These are phyloP conservation scores for Cyclura pinguis DNA, from an alignment of 2,797 vertebrate species.

Conservation along the genomic window DNA sequence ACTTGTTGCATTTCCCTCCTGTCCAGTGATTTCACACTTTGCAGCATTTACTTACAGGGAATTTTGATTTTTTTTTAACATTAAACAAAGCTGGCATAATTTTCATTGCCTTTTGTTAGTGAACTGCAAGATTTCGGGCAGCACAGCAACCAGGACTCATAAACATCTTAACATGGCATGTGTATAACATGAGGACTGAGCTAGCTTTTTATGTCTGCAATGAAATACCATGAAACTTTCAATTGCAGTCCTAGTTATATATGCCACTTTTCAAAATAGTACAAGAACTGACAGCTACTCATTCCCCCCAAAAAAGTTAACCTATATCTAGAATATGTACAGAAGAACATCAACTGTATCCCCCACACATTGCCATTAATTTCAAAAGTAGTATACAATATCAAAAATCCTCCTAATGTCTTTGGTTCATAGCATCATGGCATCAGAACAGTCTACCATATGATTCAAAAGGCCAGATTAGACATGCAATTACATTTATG, in stretches of 20 bases:
- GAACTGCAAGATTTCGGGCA: not conserved
- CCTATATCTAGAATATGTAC: no score
- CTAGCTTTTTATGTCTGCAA: not conserved
- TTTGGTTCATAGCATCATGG: constrained; percentile 40
- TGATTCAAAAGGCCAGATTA: constrained; percentile 28
- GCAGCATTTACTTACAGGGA: not conserved
- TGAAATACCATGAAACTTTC: not conserved
- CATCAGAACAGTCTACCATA: not conserved
- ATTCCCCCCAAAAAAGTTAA: not conserved
- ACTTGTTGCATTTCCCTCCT: not conserved
- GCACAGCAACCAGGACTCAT: not conserved
- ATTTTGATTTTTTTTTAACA: not conserved
- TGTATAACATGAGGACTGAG: not conserved
- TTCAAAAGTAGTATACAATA: no score
- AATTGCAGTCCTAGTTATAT: not conserved
- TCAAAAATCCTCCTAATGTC: not conserved
- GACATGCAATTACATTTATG: constrained; percentile 7
- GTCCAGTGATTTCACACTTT: not conserved
- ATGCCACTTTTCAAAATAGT: constrained; percentile 18
- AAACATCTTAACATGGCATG: not conserved
- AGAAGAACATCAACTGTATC: no score
- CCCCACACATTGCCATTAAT: no score
- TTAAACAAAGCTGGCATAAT: not conserved
- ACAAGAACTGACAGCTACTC: not conserved
- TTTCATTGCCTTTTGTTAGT: not conserved